phyloP scores from a whole-genome alignment of 2,113 vertebrate genomes.

The Bos taurus region ARS-UCD2.0 NC_037330.1:116360501-116361000 shows the following conservation, averaged over 20 bases:
- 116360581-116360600: neutral
- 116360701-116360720: neutral
- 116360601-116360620: neutral
- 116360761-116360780: neutral
- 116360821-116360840: neutral
- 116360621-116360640: neutral
- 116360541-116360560: neutral
- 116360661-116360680: neutral
- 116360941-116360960: neutral
- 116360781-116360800: neutral
- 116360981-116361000: neutral
- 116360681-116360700: neutral
- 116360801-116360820: neutral
- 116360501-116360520: neutral
- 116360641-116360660: neutral
- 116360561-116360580: neutral
- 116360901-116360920: neutral
- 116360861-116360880: neutral
- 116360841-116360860: neutral
- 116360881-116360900: neutral
- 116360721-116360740: neutral
- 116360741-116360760: neutral
- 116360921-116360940: neutral
- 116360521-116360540: neutral
- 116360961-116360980: neutral